These are phyloP conservation scores for Hermodice carunculata DNA, from an alignment of 2,888 invertebrate species.

Conservation along the genomic window DNA sequence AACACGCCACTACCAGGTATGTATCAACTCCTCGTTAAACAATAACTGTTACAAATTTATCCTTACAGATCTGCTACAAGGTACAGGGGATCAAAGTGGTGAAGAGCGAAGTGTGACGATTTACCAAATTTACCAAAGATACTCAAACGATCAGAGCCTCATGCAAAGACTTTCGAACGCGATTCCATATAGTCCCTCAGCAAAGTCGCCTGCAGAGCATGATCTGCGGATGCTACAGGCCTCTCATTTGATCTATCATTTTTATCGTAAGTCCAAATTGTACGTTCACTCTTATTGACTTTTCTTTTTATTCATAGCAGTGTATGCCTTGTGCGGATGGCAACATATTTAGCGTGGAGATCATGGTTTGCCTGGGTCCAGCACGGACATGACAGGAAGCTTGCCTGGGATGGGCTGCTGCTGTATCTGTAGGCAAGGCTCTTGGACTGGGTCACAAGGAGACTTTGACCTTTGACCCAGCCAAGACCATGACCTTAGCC, in stretches of 20 bases:
- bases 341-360: too few relatives aligned
- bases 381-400: too few relatives aligned
- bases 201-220: slow-evolving; percentile 9
- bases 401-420: too few relatives aligned
- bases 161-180: slow-evolving; percentile 12
- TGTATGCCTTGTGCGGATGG: too few relatives aligned
- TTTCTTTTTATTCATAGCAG: not conserved
- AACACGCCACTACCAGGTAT: not conserved
- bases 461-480: too few relatives aligned
- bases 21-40: not conserved
- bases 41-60: not conserved
- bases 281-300: not conserved
- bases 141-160: slow-evolving; percentile 11
- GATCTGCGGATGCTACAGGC: slow-evolving; percentile 3
- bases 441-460: too few relatives aligned
- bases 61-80: slow-evolving; percentile 21
- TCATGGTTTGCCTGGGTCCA: too few relatives aligned
- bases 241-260: slow-evolving; percentile 21
- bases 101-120: slow-evolving; percentile 18
- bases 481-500: too few relatives aligned
- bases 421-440: too few relatives aligned
- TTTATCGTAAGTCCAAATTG: slow-evolving; percentile 15
- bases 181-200: slow-evolving; percentile 3
- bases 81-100: slow-evolving; percentile 14
- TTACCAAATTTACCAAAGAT: slow-evolving; percentile 21